These are phyloP conservation scores for Oppia nitens DNA, from an alignment of 1,140 invertebrate genomes.

Conservation along the genomic window DNA sequence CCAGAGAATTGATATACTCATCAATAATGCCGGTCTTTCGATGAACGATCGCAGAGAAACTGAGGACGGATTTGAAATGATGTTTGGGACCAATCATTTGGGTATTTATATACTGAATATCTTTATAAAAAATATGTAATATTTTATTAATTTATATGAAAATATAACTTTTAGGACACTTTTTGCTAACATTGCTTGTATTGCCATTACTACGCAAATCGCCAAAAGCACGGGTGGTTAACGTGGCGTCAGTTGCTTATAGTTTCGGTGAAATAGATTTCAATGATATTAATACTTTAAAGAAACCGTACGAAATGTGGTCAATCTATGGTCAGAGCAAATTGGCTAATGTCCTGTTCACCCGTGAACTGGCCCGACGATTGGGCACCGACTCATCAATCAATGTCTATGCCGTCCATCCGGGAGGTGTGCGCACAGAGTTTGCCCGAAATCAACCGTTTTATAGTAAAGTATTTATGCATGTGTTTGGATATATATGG, in stretches of 20 bases:
- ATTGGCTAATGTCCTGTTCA: constrained; percentile 75
- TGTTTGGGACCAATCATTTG: constrained; percentile 34
- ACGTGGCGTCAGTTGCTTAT: constrained; percentile 30
- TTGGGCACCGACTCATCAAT: constrained; percentile 34
- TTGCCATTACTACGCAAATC: constrained; percentile 48
- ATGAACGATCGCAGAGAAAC: constrained; percentile 35
- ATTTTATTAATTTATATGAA: no score
- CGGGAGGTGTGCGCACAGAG: constrained; percentile 28
- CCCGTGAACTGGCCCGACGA: constrained; percentile 50
- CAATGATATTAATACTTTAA: constrained; percentile 35
- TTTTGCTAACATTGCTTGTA: constrained; percentile 59
- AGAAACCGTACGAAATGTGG: constrained; percentile 20
- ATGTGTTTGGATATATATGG: constrained; percentile 52
- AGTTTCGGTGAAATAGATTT: constrained; percentile 48
- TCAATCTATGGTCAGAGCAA: constrained; percentile 67
- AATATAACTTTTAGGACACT: constrained; percentile 27
- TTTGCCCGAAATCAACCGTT: constrained; percentile 20
- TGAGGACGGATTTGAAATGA: constrained; percentile 62
- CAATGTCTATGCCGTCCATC: constrained; percentile 24
- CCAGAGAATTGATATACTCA: no score
- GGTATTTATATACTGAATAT: no score
- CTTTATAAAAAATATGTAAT: no score
- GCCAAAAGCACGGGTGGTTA: constrained; percentile 31
- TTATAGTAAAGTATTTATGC: no score
- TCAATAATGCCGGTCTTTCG: constrained; percentile 53